Base-by-base conservation (phyloP, 92 coral and sea anemone species). In the Palythoa grandiflora region DNA sequence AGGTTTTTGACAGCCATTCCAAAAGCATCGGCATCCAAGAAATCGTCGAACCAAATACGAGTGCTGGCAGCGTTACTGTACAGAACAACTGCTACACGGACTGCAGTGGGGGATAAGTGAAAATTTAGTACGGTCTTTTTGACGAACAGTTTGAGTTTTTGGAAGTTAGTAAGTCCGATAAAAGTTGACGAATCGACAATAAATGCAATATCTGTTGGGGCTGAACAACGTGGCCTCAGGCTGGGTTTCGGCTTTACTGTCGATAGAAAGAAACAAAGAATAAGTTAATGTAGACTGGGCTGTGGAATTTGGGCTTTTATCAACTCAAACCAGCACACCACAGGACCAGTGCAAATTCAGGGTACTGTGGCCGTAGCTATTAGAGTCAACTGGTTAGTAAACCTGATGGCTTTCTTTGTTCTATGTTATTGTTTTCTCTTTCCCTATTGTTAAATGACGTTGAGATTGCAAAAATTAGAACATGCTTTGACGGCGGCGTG, bases 1-100 rank as follows among this genome's bases (percentile, higher is more conserved):
- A 80, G 54, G 1, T n/a, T 48, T 7, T 65, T 36, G 60, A 80
- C 60, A 19, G 85, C 85, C n/a, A n/a, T 11, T 20, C 60, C 85
- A 44, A 80, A 80, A 13, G 73, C 74, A 12, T 80, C 59, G 11
- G 75, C 38, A 52, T 80, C 75, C n/a, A 55, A 80, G 75, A 80
- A 80, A 19, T 80, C 85, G 13, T 68, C 73, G 52, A 80, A 80
- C 85, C 85, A 80, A 66, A 80, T 80, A 44, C 85, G 85, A 16
- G 85, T 80, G 38, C 85, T 80, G 5, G 85, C 85, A 0, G 85
- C 73, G 19, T 80, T 9, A 19, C 85, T 65, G 38, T 80, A 80
- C 13, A 80, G 57, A n/a, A 80, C 59, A 21, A 66, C 75, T 51
- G 85, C 85, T 3, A 35, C 85, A 21, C 85, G 85, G 19, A 53